Evolutionary conservation across 2,113 vertebrate species (phyloP), one percentile per base, ranked within the genome.

Genomic region (Dendrocopos noguchii): DNA sequence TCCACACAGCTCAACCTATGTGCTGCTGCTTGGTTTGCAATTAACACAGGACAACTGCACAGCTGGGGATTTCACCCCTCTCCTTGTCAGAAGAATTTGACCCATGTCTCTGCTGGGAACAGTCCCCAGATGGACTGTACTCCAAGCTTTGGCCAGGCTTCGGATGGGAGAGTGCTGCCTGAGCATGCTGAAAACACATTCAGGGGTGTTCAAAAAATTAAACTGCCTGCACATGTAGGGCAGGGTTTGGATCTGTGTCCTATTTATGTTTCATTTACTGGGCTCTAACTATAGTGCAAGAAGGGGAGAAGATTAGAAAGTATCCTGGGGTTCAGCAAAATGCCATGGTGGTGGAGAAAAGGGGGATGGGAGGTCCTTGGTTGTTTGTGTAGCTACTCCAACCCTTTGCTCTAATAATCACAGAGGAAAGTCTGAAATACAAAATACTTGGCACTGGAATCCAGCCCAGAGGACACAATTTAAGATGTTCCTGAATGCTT

Each of bases 381-480:
- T 71, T 91, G 57, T 27, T 91, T 64, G 10, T 12, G 21, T 19
- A 67, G 56, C 31, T 65, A 36, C 47, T 95, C 79, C 36, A 47
- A 83, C 76, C 36, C 57, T 25, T 68, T 86, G 73, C 44, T 91
- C 80, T 34, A 85, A 63, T 56, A 90, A 93, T 90, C 76, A 67
- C 39, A 47, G 13, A 39, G 47, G 44, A 86, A 29, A 86, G 57
- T 53, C 47, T 68, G 61, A 94, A 93, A 75, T 39, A 84, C 70
- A 68, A 86, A 94, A 80, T 76, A 14, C 25, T 74, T 83, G 84
- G 57, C 78, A 53, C 28, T 74, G 89, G 67, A 89, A 85, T 77
- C 81, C 64, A 77, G 75, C 91, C 81, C 88, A 71, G 75, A 92
- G 80, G 81, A 92, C 81, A 89, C 67, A 87, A 60, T 94, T 95